Conservation (phyloP, 53 echinoderm and acorn worm species). For the Astropecten irregularis region DNA sequence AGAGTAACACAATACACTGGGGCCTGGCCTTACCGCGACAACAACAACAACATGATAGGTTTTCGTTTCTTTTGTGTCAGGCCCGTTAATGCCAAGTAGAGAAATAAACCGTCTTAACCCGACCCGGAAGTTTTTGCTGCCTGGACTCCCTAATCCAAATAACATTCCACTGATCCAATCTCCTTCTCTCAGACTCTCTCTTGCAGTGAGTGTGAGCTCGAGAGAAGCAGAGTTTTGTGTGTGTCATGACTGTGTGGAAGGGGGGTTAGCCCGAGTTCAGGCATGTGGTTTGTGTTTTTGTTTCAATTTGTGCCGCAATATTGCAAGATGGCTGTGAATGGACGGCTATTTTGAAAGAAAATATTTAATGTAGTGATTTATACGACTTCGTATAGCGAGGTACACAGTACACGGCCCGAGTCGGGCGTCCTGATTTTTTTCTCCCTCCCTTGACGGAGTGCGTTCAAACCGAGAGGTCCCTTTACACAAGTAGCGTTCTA, state of each 20-base stretch:
- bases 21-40: conserved; percentile 15
- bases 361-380: conserved; percentile 90
- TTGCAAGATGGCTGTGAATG: conserved; percentile 35
- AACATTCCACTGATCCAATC: conserved; percentile 27
- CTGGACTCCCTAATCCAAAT: conserved; percentile 21
- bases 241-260: neutral
- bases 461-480: conserved; percentile 4
- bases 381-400: conserved; percentile 73
- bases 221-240: no score
- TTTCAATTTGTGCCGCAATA: conserved; percentile 63
- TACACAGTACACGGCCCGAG: conserved; percentile 28
- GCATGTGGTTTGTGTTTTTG: conserved; percentile 63
- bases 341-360: conserved; percentile 82
- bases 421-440: neutral
- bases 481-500: no score
- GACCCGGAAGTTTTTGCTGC: conserved; percentile 53
- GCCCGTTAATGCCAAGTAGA: conserved; percentile 18
- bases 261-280: conserved; percentile 19
- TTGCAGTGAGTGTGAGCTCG: no score
- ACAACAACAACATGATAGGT: conserved; percentile 51
- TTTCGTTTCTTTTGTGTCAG: conserved; percentile 44
- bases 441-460: conserved; percentile 33
- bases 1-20: conserved; percentile 35
- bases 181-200: neutral
- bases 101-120: conserved; percentile 36